Percentiles rank a stretch among this genome's conserved stretches.
phyloP scores from a whole-genome alignment of 2,113 vertebrate genomes.

The Montifringilla adamsi region DNA sequence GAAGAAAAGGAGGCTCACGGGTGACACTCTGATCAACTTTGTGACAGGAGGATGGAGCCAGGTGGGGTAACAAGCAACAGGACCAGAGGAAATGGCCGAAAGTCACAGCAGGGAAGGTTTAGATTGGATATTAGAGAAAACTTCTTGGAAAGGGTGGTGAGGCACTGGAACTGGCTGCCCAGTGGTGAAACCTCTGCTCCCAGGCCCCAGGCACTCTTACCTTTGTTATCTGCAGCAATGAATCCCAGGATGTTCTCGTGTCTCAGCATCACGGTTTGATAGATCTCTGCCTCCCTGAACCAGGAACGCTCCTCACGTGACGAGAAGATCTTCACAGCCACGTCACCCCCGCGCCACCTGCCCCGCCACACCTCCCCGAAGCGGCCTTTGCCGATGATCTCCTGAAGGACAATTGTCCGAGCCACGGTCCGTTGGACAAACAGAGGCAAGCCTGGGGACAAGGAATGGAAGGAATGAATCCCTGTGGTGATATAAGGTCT shows the following conservation, averaged over 20 bases:
- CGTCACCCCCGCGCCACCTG: slow-evolving; percentile 92
- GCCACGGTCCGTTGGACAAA: slow-evolving; percentile 96
- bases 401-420: slow-evolving; percentile 94
- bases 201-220: slow-evolving; percentile 35
- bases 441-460: slow-evolving; percentile 83
- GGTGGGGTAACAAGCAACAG: neutral
- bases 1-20: neutral
- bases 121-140: neutral
- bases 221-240: slow-evolving; percentile 97
- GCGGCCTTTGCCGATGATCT: slow-evolving; percentile 96
- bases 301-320: slow-evolving; percentile 97
- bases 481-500: too few relatives aligned
- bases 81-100: neutral
- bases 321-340: slow-evolving; percentile 98
- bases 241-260: slow-evolving; percentile 98
- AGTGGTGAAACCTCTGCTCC: neutral
- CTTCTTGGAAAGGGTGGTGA: neutral
- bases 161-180: neutral
- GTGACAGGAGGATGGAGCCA: neutral
- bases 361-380: slow-evolving; percentile 98
- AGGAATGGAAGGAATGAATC: neutral
- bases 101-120: neutral
- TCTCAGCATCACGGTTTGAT: slow-evolving; percentile 96
- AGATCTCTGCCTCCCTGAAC: slow-evolving; percentile 97
- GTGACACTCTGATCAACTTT: neutral